phyloP scores from a whole-genome alignment of 2,888 invertebrate species.

The Sphaerophoria taeniata region DNA sequence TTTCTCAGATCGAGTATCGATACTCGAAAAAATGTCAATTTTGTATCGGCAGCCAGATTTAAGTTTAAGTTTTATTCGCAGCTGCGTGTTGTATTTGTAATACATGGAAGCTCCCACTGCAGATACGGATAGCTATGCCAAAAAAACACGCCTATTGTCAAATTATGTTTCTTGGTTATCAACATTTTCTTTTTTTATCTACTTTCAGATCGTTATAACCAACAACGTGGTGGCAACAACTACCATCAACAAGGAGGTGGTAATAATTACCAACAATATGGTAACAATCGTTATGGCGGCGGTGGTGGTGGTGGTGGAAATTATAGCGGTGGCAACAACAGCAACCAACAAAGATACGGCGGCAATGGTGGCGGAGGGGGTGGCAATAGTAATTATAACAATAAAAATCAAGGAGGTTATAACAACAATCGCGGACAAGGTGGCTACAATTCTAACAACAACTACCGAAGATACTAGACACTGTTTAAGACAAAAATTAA shows the following conservation, averaged over 20 bases:
- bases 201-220: constrained; percentile 55
- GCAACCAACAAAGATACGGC: constrained; percentile 54
- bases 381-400: constrained; percentile 33
- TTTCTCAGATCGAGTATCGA: too few relatives aligned
- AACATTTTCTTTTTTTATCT: not conserved
- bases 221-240: constrained; percentile 58
- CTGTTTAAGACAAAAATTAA: not conserved
- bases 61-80: too few relatives aligned
- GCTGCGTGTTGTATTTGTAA: too few relatives aligned
- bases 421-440: constrained; percentile 39
- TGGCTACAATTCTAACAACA: constrained; percentile 64
- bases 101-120: too few relatives aligned
- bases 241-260: constrained; percentile 47
- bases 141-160: too few relatives aligned
- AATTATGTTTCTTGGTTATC: not conserved
- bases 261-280: constrained; percentile 44
- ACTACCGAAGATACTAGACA: constrained; percentile 55
- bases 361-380: too few relatives aligned
- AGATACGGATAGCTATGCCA: too few relatives aligned
- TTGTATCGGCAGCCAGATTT: too few relatives aligned
- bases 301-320: constrained; percentile 31
- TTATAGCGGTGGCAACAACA: constrained; percentile 23
- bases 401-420: constrained; percentile 36
- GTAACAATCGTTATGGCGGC: constrained; percentile 32
- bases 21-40: too few relatives aligned